These are phyloP conservation scores for Heliconius hermathena DNA, from an alignment of 1,140 invertebrate genomes.

Conservation along the genomic window DNA sequence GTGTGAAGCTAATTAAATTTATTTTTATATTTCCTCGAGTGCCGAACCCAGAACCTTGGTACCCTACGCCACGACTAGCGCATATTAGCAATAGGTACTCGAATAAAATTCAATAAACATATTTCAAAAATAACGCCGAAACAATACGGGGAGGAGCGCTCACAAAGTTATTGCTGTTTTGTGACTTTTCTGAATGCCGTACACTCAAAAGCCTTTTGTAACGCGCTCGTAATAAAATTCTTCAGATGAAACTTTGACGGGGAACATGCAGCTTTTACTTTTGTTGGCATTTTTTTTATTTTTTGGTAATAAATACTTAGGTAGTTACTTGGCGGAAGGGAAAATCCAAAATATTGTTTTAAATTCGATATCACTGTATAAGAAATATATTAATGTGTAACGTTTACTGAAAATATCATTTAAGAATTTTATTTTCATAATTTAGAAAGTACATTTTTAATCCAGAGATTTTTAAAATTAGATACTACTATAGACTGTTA, in stretches of 20 bases:
- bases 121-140: conserved; percentile 17
- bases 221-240: conserved; percentile 23
- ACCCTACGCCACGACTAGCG: no score
- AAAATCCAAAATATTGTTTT: neutral
- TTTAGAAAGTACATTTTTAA: no score
- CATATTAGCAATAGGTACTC: neutral
- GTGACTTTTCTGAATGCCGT: conserved; percentile 24
- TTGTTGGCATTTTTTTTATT: conserved; percentile 7
- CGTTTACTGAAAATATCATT: no score
- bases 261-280: conserved; percentile 14
- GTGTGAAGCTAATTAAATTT: no score
- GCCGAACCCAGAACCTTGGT: neutral
- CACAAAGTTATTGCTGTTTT: conserved; percentile 25
- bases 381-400: neutral
- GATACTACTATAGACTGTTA: no score
- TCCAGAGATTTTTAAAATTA: no score
- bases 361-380: neutral
- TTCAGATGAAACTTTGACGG: conserved; percentile 21
- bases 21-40: neutral
- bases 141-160: conserved; percentile 17
- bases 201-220: conserved; percentile 27
- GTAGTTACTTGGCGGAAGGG: neutral
- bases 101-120: conserved; percentile 19
- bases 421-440: no score
- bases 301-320: conserved; percentile 3